A percentile compares a stretch with the other conserved stretches of the same genome.
Evolutionary conservation across 2,113 vertebrate genomes (phyloP).

Genomic region (Anolis carolinensis): DNA sequence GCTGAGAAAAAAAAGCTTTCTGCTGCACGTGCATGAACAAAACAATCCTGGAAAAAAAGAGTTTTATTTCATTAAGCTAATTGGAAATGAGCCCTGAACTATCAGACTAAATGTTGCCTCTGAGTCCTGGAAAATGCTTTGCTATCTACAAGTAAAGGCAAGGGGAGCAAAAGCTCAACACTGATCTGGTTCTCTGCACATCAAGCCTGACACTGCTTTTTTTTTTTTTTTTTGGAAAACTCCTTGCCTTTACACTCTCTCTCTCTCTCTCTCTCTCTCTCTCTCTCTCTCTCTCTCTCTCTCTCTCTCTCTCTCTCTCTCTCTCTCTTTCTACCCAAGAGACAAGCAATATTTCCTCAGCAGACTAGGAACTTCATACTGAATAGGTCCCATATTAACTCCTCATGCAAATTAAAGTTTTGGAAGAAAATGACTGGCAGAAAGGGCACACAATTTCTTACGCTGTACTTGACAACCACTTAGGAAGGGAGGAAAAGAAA

Average conservation of each 20-base stretch:
- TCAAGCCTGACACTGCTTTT: conserved; percentile 16
- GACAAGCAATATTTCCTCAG: conserved; percentile 31
- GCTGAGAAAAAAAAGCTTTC: background rate
- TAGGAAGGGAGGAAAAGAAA: no score
- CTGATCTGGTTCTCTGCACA: conserved; percentile 33
- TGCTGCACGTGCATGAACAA: conserved; percentile 10
- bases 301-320: conserved; percentile 5
- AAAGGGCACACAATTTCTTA: background rate
- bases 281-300: background rate
- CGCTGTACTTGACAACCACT: background rate
- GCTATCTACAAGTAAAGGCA: conserved; percentile 24
- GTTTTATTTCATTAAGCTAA: conserved; percentile 64
- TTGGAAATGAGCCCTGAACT: conserved; percentile 50
- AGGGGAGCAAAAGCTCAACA: background rate
- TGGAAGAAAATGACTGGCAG: background rate
- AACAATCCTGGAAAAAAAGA: conserved; percentile 39
- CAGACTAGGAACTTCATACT: background rate
- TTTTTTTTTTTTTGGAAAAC: conserved; percentile 12
- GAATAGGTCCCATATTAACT: background rate
- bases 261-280: background rate
- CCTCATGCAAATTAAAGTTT: conserved; percentile 41
- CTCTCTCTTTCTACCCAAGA: background rate
- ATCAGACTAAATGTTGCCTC: conserved; percentile 53
- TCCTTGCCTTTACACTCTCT: conserved; percentile 10
- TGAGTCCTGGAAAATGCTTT: conserved; percentile 45